Evolutionary conservation across 2,888 invertebrate species (phyloP).

Genomic region (Sthenelais limicola): DNA sequence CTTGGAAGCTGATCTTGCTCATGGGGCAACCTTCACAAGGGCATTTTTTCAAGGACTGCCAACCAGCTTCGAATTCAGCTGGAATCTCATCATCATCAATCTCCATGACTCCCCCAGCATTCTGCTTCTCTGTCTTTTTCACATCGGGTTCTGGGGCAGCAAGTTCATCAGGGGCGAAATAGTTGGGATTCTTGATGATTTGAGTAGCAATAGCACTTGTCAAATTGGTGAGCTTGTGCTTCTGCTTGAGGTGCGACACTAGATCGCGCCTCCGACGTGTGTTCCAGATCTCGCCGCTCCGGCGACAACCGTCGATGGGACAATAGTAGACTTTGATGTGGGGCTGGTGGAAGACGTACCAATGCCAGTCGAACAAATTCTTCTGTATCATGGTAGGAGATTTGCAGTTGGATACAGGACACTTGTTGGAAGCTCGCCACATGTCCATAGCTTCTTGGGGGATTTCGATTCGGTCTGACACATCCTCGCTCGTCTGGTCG

Average conservation of each 20-base stretch:
- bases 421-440: conserved; percentile 18
- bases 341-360: conserved; percentile 25
- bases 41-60: neutral
- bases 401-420: conserved; percentile 13
- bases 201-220: conserved; percentile 16
- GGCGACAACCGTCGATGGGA: neutral
- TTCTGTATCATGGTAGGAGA: conserved; percentile 11
- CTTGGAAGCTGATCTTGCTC: neutral
- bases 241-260: conserved; percentile 15
- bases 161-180: too few species aligned
- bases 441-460: conserved; percentile 10
- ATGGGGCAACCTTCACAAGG: neutral
- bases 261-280: conserved; percentile 8
- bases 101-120: too few species aligned
- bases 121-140: too few species aligned
- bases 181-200: conserved; percentile 22
- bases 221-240: conserved; percentile 2
- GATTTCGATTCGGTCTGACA: conserved; percentile 14
- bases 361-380: conserved; percentile 32
- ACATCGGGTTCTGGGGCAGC: too few species aligned
- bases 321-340: conserved; percentile 26
- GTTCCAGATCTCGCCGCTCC: conserved; percentile 15
- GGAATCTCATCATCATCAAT: neutral
- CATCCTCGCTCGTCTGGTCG: conserved; percentile 9
- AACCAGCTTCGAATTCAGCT: neutral